A percentile compares a stretch with the other conserved stretches of the same genome.
phyloP scores from a whole-genome alignment of 2,113 vertebrate species.

The Raphicerus campestris region DNA sequence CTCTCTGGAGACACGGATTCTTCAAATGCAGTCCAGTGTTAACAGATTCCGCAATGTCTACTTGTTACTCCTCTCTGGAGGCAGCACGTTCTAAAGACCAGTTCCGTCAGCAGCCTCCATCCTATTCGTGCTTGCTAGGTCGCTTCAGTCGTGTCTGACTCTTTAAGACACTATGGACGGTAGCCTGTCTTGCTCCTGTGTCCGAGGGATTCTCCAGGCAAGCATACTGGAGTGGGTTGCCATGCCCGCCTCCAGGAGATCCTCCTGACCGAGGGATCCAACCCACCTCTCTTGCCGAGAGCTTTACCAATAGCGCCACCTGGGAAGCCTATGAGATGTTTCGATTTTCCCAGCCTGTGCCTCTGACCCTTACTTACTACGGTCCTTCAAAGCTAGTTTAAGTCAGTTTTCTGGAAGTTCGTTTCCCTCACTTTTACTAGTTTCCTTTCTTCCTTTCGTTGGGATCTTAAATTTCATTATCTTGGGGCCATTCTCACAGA shows the following conservation, averaged over 20 bases:
- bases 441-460: conserved; percentile 38
- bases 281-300: not conserved
- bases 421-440: conserved; percentile 41
- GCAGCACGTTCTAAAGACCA: not conserved
- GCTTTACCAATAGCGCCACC: not conserved
- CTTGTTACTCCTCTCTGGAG: not conserved
- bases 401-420: conserved; percentile 31
- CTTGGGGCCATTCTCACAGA: conserved; percentile 18
- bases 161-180: not conserved
- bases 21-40: not conserved
- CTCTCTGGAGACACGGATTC: not conserved
- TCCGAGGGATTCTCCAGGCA: not conserved
- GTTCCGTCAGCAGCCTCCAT: not conserved
- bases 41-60: not conserved
- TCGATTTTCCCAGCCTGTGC: not conserved
- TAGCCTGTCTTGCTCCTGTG: not conserved
- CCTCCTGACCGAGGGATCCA: not conserved
- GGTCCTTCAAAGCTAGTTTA: not conserved
- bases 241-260: not conserved
- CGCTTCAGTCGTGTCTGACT: not conserved
- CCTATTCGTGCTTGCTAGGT: not conserved
- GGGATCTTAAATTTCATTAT: conserved; percentile 44
- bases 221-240: not conserved
- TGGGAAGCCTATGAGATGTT: not conserved
- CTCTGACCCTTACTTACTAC: not conserved